Evolutionary conservation across 2,888 invertebrate species (phyloP), one percentile per base, ranked within the genome.

Genomic region (Trichopria drosophilae): DNA sequence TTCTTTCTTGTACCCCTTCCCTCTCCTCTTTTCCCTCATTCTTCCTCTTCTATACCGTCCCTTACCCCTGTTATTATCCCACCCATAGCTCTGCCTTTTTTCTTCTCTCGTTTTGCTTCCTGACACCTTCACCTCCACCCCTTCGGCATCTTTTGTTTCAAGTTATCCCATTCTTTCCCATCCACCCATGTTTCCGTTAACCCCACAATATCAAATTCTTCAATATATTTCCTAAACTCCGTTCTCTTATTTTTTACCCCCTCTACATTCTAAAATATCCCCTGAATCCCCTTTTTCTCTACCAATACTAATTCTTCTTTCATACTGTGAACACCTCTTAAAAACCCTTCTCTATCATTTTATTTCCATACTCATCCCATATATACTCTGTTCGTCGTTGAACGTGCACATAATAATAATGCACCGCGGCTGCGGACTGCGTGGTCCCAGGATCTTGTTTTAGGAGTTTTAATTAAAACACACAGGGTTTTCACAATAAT

Each of bases 1-100:
- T 5, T 29, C 40, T 28, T 43, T 37, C 47, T 24, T 28, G 10
- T 41, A 15, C 3, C 16, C 23, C 6, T 24, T 32, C 23, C 12
- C 18, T 12, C 10, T 39, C 32, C 12, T 37, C 22, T 18, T 36
- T 32, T 31, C 35, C 42, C 24, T 42, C 20, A 12, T 28, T 12
- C 23, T 18, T 39, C 48, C 40, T 46, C 26, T 50, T 41, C 29
- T 34, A 48, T 31, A 13, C 28, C 15, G 18, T 56, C 45, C 20
- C 32, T 50, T 13, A 42, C 23, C 15, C 49, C 54, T 35, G 46
- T 32, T 9, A 51, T 9, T 22, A 54, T 26, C 7, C 54, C 54
- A 26, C 51, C 51, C 22, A 20, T 39, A 4, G 46, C 31, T 13
- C 47, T 31, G 5, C 47, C 40, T 34, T 19, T 47, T 6, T 9